These are phyloP conservation scores for Atta colombica DNA, from an alignment of 1,140 invertebrate genomes.

Conservation along the genomic window DNA sequence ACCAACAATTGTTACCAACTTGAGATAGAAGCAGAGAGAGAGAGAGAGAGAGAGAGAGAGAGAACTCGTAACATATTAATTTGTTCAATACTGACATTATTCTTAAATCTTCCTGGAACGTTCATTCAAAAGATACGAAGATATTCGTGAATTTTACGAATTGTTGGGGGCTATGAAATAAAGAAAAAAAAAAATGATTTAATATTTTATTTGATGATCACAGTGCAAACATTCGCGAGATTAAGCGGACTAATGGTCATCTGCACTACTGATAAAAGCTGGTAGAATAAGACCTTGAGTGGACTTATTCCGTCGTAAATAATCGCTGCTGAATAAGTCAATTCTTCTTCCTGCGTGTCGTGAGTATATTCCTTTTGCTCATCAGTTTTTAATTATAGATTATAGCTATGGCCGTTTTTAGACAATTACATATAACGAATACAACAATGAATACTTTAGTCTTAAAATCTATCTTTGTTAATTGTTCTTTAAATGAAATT, in stretches of 20 bases:
- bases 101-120: not conserved
- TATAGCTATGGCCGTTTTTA: not conserved
- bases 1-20: not conserved
- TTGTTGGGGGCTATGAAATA: not conserved
- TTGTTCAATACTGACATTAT: conserved; percentile 27
- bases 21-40: not conserved
- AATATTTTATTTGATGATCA: conserved; percentile 19
- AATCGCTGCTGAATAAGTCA: conserved; percentile 60
- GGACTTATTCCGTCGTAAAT: conserved; percentile 50
- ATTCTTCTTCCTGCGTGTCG: conserved; percentile 1
- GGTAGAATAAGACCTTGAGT: conserved; percentile 48
- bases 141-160: not conserved
- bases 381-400: conserved; percentile 20
- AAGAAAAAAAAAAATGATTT: not conserved
- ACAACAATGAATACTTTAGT: no score
- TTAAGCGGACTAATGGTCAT: conserved; percentile 58
- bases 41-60: not conserved
- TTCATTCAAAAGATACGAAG: no score
- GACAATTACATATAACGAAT: no score
- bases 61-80: conserved; percentile 2
- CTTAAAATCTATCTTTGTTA: no score
- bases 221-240: conserved; percentile 12
- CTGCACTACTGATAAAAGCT: conserved; percentile 51
- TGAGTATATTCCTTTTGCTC: conserved; percentile 1
- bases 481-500: no score